These are phyloP conservation scores for Prinia subflava DNA, from an alignment of 2,113 vertebrate species.

Conservation along the genomic window DNA sequence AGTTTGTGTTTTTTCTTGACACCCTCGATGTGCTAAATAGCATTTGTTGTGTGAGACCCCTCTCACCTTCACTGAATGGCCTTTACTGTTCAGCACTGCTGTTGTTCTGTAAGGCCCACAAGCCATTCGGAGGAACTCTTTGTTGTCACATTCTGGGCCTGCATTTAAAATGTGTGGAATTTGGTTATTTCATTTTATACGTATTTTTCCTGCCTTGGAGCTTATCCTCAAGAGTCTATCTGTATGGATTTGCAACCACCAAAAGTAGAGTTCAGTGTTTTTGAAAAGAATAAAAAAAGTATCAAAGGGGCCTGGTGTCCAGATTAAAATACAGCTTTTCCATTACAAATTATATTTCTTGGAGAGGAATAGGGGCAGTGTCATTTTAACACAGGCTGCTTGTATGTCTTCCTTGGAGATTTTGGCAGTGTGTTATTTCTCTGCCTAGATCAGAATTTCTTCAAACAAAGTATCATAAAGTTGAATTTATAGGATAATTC, in stretches of 20 bases:
- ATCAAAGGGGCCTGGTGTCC: not conserved
- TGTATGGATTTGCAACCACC: not conserved
- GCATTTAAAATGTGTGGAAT: not conserved
- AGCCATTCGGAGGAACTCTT: not conserved
- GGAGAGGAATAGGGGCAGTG: rapidly evolving
- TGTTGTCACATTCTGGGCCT: not conserved
- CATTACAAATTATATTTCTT: not conserved
- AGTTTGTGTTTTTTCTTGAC: not conserved
- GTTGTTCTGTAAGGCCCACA: not conserved
- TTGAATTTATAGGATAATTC: not conserved
- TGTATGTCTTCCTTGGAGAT: not conserved
- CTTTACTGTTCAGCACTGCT: not conserved
- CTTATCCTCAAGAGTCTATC: not conserved
- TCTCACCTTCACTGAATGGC: not conserved
- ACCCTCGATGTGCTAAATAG: not conserved
- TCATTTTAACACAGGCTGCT: not conserved
- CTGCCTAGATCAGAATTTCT: not conserved
- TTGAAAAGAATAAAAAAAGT: not conserved
- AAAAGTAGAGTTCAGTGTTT: not conserved
- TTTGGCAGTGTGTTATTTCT: not conserved
- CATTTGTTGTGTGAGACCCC: rapidly evolving
- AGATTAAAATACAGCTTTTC: not conserved
- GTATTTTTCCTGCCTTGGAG: not conserved
- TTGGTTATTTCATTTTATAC: not conserved
- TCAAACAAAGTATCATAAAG: not conserved